Conservation (phyloP, 2,113 vertebrate species). For the Phaethornis superciliosus region DNA sequence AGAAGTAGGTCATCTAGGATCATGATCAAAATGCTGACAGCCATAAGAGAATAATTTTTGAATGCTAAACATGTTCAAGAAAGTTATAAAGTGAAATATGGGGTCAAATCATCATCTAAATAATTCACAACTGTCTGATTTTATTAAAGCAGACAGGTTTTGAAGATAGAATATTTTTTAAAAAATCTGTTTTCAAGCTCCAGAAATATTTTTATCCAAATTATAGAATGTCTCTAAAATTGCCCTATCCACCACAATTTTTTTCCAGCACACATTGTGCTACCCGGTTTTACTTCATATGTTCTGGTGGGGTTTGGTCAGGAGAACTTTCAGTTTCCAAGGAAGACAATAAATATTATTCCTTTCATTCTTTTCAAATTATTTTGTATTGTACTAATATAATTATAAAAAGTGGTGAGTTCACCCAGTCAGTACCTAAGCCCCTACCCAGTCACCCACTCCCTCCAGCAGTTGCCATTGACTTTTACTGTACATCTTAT, state of each 20-base stretch:
- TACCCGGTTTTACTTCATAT: not conserved
- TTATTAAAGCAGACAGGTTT: not conserved
- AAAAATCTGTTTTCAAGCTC: not conserved
- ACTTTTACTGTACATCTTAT: not conserved
- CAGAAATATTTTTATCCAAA: not conserved
- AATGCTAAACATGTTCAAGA: not conserved
- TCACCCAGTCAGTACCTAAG: accelerated
- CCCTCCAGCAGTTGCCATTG: not conserved
- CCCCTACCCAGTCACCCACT: accelerated
- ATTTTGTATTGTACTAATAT: not conserved
- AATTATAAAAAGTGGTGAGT: not conserved
- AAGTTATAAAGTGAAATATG: not conserved
- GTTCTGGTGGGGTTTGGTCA: not conserved
- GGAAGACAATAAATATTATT: not conserved
- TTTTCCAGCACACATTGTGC: not conserved
- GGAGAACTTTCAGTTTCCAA: not conserved
- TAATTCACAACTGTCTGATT: not conserved
- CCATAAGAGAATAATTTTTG: not conserved
- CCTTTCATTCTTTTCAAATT: not conserved
- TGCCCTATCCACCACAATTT: not conserved
- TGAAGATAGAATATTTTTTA: not conserved
- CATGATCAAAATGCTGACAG: not conserved
- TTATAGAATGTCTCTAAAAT: not conserved
- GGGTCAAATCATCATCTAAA: not conserved
- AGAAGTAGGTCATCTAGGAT: not conserved